Conservation (phyloP, 2,113 vertebrate species). For the Desmodus rotundus region DNA sequence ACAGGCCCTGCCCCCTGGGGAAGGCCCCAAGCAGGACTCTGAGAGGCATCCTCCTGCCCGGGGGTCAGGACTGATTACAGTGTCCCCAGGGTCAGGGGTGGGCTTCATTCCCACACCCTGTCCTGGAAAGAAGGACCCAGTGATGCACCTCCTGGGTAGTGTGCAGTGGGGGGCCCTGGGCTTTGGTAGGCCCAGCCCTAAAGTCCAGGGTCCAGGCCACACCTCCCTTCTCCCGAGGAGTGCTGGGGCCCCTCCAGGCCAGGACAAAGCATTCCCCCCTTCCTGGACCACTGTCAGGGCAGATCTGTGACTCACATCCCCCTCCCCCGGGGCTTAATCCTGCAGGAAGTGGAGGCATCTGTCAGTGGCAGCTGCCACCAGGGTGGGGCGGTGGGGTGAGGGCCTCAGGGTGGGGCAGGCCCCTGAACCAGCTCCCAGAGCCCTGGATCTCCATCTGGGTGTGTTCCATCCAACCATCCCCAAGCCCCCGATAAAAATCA, state of each 20-base stretch:
- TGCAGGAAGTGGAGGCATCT: conserved; percentile 63
- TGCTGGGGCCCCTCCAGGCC: rapidly evolving
- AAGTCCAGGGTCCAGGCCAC: background rate
- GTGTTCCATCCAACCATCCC: rapidly evolving
- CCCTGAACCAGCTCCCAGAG: background rate
- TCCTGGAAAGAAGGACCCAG: background rate
- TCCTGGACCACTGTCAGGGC: background rate
- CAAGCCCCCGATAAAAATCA: rapidly evolving
- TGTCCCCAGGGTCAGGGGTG: background rate
- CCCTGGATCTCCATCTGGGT: background rate
- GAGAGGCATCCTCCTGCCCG: background rate
- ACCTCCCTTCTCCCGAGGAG: background rate
- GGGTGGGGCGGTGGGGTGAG: background rate
- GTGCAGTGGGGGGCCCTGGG: rapidly evolving
- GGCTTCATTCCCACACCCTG: background rate
- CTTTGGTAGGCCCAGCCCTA: background rate
- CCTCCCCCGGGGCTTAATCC: conserved; percentile 57
- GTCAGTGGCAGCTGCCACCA: conserved; percentile 52
- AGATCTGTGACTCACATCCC: conserved; percentile 27
- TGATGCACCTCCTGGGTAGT: background rate
- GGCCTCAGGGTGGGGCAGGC: background rate
- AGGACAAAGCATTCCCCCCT: background rate
- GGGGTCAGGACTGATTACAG: background rate
- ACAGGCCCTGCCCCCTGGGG: background rate
- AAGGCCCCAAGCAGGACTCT: background rate